Evolutionary conservation across 2,797 vertebrate genomes (phyloP).

Genomic region (Liparis tanakae): DNA sequence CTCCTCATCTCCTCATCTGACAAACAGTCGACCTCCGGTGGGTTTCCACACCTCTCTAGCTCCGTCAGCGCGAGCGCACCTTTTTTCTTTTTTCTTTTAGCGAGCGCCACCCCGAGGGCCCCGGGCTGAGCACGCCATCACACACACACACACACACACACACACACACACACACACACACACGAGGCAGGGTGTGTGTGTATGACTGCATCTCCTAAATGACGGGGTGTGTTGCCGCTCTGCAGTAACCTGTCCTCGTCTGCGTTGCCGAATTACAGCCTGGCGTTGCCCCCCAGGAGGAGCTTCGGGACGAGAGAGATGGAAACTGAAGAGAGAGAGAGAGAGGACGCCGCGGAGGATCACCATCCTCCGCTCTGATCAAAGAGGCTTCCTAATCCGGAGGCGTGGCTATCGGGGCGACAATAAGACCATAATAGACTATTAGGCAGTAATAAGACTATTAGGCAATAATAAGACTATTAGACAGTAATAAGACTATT

Average conservation of each 20-base stretch:
- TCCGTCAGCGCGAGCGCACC: conserved; percentile 30
- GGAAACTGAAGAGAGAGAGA: conserved; percentile 32
- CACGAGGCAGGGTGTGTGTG: background rate
- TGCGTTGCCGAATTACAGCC: conserved; percentile 59
- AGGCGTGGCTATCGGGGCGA: conserved; percentile 25
- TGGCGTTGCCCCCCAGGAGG: conserved; percentile 40
- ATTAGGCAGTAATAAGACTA: no score
- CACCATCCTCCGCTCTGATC: conserved; percentile 61
- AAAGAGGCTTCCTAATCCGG: conserved; percentile 62
- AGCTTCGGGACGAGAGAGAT: conserved; percentile 49
- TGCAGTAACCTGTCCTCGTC: conserved; percentile 39
- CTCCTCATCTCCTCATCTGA: conserved; percentile 1
- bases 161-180: background rate
- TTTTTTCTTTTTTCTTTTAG: conserved; percentile 1
- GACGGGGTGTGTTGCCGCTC: conserved; percentile 39
- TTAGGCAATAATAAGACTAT: no score
- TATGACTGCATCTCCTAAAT: conserved; percentile 14
- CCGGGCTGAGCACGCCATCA: background rate
- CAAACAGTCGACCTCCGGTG: background rate
- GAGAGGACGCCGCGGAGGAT: conserved; percentile 60
- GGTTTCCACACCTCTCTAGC: conserved; percentile 6
- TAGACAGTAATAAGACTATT: no score
- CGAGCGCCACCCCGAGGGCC: conserved; percentile 5
- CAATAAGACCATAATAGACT: background rate
- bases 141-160: background rate